Conservation (phyloP, 2,888 invertebrate genomes). For the Steromphala cineraria region DNA sequence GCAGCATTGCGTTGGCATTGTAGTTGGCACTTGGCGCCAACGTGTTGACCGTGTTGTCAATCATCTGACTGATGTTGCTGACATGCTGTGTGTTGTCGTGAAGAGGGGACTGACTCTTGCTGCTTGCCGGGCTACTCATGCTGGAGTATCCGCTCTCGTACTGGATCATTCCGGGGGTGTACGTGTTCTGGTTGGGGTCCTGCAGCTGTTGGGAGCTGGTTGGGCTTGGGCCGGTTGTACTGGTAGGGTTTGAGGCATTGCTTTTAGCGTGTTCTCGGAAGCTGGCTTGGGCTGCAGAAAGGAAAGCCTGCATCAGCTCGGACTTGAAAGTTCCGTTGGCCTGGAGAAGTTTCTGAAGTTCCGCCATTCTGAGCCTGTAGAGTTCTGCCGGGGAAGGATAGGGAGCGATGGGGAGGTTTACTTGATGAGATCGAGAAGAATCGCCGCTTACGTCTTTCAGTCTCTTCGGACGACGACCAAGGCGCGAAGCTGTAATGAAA, state of each 20-base stretch:
- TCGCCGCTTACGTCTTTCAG: constrained; percentile 70
- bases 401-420: constrained; percentile 70
- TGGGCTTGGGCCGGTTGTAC: constrained; percentile 39
- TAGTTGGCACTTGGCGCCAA: not conserved
- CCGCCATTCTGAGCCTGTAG: constrained; percentile 69
- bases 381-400: constrained; percentile 69
- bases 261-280: constrained; percentile 60
- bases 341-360: constrained; percentile 69
- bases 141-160: constrained; percentile 60
- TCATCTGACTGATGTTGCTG: constrained; percentile 37
- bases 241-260: constrained; percentile 39
- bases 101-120: constrained; percentile 56
- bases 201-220: not conserved
- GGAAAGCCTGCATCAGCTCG: constrained; percentile 68
- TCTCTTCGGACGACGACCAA: constrained; percentile 74
- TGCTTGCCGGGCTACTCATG: constrained; percentile 56
- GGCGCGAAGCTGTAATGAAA: constrained; percentile 70
- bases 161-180: not conserved
- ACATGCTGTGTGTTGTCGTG: constrained; percentile 38
- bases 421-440: constrained; percentile 42
- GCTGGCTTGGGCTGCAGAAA: constrained; percentile 65
- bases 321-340: constrained; percentile 67
- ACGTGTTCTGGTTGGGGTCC: not conserved
- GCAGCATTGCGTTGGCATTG: constrained; percentile 20
- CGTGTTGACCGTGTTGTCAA: not conserved